Evolutionary conservation across 2,888 invertebrate species (phyloP).

Genomic region (Tipula helvola): DNA sequence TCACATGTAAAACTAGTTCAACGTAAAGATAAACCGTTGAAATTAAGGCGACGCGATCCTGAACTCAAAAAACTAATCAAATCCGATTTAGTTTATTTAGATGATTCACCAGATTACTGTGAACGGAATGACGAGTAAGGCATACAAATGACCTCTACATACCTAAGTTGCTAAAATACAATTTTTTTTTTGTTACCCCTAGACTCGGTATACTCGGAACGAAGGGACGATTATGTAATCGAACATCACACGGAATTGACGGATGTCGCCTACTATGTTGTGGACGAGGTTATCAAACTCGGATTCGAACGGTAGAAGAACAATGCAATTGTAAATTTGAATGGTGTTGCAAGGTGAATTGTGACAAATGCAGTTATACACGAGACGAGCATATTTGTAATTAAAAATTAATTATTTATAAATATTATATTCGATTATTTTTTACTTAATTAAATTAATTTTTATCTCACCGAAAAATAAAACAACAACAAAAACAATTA

Average conservation of each 20-base stretch:
- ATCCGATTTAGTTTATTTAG: slow-evolving; percentile 79
- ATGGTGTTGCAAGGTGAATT: slow-evolving; percentile 84
- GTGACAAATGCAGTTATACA: slow-evolving; percentile 66
- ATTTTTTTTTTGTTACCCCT: slow-evolving; percentile 18
- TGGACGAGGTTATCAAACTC: slow-evolving; percentile 76
- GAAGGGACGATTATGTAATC: slow-evolving; percentile 68
- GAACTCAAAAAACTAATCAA: slow-evolving; percentile 79
- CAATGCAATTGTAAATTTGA: slow-evolving; percentile 83
- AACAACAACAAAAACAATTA: background rate
- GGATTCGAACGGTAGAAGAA: slow-evolving; percentile 68
- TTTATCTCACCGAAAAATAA: background rate
- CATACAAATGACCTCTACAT: background rate
- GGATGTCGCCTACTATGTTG: slow-evolving; percentile 80
- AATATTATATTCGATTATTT: background rate
- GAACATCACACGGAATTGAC: slow-evolving; percentile 72
- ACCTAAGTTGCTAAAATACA: background rate
- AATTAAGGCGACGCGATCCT: slow-evolving; percentile 57
- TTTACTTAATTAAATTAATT: background rate
- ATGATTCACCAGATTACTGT: slow-evolving; percentile 87
- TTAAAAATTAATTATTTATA: slow-evolving; percentile 33
- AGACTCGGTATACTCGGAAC: slow-evolving; percentile 75
- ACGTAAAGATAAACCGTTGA: slow-evolving; percentile 49
- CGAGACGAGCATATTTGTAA: slow-evolving; percentile 80
- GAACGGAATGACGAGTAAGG: slow-evolving; percentile 71
- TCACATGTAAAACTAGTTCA: slow-evolving; percentile 57